Evolutionary conservation across 2,797 vertebrate species (phyloP).

Genomic region (Ctenosaura bakeri): DNA sequence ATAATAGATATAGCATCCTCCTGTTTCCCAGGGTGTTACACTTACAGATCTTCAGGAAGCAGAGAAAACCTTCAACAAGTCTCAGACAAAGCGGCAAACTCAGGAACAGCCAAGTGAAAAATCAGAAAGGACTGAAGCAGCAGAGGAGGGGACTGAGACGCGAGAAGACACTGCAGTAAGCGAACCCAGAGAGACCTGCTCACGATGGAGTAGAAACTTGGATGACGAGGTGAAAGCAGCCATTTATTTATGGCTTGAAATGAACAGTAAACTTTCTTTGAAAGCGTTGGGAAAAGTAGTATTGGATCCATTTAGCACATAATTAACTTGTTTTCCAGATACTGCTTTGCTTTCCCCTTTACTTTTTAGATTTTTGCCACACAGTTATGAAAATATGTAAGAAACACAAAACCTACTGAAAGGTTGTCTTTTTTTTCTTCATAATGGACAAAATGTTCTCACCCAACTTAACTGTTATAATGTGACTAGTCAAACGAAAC

Average conservation of each 20-base stretch:
- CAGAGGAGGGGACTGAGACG: conserved; percentile 21
- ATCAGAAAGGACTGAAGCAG: not conserved
- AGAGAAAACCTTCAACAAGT: conserved; percentile 84
- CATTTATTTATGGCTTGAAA: fast-evolving
- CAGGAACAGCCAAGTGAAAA: conserved; percentile 76
- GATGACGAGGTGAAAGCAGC: conserved; percentile 82
- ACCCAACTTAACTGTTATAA: not conserved
- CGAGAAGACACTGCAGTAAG: conserved; percentile 54
- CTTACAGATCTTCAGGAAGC: conserved; percentile 93
- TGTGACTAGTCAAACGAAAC: not conserved
- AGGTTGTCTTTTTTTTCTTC: conserved; percentile 39
- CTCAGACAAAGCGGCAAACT: conserved; percentile 77
- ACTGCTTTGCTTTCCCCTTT: not conserved
- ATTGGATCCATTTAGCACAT: not conserved
- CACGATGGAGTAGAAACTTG: conserved; percentile 58
- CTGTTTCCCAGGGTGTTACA: conserved; percentile 87
- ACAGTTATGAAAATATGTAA: conserved; percentile 21
- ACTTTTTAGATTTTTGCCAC: conserved; percentile 20
- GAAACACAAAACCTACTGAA: conserved; percentile 37
- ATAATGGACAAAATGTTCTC: conserved; percentile 1
- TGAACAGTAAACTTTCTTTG: not conserved
- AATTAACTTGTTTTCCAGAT: not conserved
- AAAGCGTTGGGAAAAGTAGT: not conserved
- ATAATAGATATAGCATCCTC: not conserved
- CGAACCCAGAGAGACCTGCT: conserved; percentile 57